phyloP scores from a whole-genome alignment of 1,140 invertebrate genomes.

The Drusus annulatus region DNA sequence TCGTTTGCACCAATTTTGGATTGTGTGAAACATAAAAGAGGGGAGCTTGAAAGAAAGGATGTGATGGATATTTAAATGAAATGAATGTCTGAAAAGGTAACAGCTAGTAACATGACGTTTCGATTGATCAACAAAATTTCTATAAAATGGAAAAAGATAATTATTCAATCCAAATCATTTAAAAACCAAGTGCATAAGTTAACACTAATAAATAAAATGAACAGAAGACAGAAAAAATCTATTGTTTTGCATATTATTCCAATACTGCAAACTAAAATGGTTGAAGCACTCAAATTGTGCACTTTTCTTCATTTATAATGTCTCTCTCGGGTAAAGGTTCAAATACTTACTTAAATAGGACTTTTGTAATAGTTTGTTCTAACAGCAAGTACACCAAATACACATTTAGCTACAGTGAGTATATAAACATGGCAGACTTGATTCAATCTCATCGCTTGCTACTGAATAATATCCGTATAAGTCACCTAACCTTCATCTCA shows the following conservation, averaged over 20 bases:
- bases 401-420: slow-evolving; percentile 22
- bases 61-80: slow-evolving; percentile 24
- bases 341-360: slow-evolving; percentile 9
- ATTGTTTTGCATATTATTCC: too few species aligned
- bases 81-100: slow-evolving; percentile 13
- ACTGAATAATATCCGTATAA: too few species aligned
- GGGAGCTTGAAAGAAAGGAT: slow-evolving; percentile 30
- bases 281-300: slow-evolving; percentile 12
- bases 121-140: slow-evolving; percentile 3
- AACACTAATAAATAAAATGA: too few species aligned
- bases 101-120: slow-evolving; percentile 12
- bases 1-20: slow-evolving; percentile 18
- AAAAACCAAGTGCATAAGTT: too few species aligned
- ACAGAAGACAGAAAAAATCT: too few species aligned
- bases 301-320: neutral
- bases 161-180: too few species aligned
- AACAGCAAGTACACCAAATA: slow-evolving; percentile 34
- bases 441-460: neutral
- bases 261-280: neutral
- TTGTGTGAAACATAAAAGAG: slow-evolving; percentile 27
- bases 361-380: slow-evolving; percentile 26
- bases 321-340: neutral
- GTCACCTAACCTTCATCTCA: too few species aligned
- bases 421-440: slow-evolving; percentile 8
- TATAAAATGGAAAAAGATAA: too few species aligned